These are phyloP conservation scores for Carpatolechia fugitivella DNA, from an alignment of 2,888 invertebrate genomes.

Conservation along the genomic window DNA sequence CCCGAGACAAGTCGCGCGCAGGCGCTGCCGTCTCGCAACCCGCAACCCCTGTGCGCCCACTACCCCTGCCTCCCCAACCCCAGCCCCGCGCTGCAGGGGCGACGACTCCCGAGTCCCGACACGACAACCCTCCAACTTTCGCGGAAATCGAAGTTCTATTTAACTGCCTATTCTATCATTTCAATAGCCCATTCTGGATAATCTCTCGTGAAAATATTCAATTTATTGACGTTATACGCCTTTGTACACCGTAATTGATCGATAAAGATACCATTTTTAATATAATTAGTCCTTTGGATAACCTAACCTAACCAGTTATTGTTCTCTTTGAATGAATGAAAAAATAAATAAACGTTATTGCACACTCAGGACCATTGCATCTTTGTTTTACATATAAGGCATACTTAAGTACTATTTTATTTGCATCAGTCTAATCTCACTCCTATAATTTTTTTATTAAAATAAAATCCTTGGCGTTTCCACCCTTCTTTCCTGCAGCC, in stretches of 20 bases:
- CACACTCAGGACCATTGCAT: no score
- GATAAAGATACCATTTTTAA: neutral
- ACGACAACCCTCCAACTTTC: slow-evolving; percentile 51
- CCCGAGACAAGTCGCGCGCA: slow-evolving; percentile 38
- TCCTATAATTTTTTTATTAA: no score
- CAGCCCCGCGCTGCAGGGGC: slow-evolving; percentile 58
- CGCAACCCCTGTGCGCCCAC: slow-evolving; percentile 38
- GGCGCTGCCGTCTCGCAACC: slow-evolving; percentile 51
- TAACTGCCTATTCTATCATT: slow-evolving; percentile 27
- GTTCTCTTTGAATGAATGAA: no score
- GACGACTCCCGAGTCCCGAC: slow-evolving; percentile 48
- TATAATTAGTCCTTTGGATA: neutral
- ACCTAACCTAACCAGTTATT: neutral
- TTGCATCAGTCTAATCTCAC: no score
- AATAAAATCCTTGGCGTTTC: no score
- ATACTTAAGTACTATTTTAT: no score
- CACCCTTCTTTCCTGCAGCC: no score
- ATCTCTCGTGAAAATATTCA: slow-evolving; percentile 2
- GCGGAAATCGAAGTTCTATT: slow-evolving; percentile 69
- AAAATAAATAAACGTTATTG: no score
- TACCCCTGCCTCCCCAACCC: slow-evolving; percentile 30
- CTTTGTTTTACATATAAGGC: neutral
- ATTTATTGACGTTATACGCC: neutral
- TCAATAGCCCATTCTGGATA: slow-evolving; percentile 5
- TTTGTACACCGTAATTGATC: neutral